Evolutionary conservation across 1,140 invertebrate genomes (phyloP), one percentile per base, ranked within the genome.

Genomic region (Drosophila novamexicana): DNA sequence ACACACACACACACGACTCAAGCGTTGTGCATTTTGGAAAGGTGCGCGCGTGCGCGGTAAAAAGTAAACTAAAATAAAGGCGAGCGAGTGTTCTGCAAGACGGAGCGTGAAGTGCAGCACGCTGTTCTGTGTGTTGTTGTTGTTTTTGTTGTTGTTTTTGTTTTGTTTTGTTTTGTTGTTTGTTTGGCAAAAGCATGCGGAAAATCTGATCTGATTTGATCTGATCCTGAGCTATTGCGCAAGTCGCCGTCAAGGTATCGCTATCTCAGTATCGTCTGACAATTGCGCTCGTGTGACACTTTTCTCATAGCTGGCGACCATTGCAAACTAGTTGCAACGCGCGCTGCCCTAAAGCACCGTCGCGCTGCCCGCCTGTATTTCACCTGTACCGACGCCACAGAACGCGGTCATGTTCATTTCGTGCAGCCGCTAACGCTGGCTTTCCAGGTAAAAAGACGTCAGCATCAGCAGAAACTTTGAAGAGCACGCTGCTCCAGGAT

Each of bases 21-120:
- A 29, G 34, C 12, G n/a, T 53, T 22, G 45, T 22, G 16, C 40
- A 40, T 57, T 72, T 72, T 53, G 18, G 79, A 88, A 88, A 86
- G 79, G 84, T 82, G 79, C 76, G 83, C 76, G 67, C 53, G 50
- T 78, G 49, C 62, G 77, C 69, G 52, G 14, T 50, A 57, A 63
- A 75, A 70, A 56, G 42, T 36, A 74, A 77, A 63, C 56, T 52
- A 77, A 77, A 63, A 59, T 52, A 77, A 81, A 79, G 65, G 50
- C 61, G 63, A 79, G 68, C 68, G 62, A 75, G 80, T 88, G 84
- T 88, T 88, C 84, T 88, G 84, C 84, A 89, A 88, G 84, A 84
- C 84, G 81, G 39, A 88, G 84, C 84, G 84, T 88, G 84, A 88
- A 88, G 84, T 84, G 77, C 77, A 86, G 65, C 49, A 61, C 66